Evolutionary conservation across 2,113 vertebrate genomes (phyloP).

Genomic region (Bubo scandiacus): DNA sequence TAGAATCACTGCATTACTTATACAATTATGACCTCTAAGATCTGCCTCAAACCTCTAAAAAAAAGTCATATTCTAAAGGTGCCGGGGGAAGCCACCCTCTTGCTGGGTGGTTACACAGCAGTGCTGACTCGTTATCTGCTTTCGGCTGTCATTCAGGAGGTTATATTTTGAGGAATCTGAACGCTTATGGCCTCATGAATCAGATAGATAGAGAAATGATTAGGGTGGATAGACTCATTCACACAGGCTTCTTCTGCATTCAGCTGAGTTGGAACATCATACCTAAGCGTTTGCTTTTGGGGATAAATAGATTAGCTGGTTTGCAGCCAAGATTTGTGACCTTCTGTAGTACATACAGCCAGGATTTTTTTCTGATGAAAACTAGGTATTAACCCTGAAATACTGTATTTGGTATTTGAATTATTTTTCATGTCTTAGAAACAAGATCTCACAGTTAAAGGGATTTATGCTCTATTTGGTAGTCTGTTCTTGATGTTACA

Average conservation of each 20-base stretch:
- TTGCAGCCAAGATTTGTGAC: background rate
- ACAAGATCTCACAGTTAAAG: background rate
- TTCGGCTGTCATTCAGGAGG: background rate
- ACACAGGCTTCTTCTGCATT: background rate
- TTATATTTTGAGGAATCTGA: background rate
- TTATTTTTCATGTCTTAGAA: background rate
- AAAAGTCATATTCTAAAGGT: background rate
- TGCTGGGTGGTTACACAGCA: background rate
- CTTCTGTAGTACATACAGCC: background rate
- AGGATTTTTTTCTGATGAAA: background rate
- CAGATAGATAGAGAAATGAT: background rate
- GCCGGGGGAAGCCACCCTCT: background rate
- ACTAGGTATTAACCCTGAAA: background rate
- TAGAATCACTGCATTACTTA: background rate
- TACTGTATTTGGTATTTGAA: background rate
- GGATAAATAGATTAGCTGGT: slow-evolving; percentile 10
- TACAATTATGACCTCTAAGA: background rate
- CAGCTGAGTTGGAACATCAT: background rate
- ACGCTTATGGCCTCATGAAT: background rate
- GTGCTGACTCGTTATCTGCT: background rate
- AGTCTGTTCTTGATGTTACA: background rate
- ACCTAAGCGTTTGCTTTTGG: background rate
- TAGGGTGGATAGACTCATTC: background rate
- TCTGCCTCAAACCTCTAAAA: background rate
- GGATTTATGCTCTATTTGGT: slow-evolving; percentile 1